Base-by-base conservation (phyloP, 2,888 invertebrate species). In the Dyspetes luteomarginatus region DNA sequence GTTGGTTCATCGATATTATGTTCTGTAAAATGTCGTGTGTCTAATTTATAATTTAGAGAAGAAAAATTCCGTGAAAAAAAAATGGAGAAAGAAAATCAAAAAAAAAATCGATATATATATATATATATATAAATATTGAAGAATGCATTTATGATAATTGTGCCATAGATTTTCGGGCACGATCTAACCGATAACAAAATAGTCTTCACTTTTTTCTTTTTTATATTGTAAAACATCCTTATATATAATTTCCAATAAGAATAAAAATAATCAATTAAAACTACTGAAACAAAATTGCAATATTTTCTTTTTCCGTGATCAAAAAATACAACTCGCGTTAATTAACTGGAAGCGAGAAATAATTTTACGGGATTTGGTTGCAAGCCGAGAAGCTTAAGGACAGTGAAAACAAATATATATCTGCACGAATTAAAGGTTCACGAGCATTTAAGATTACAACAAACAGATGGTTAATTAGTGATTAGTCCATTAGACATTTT, bases 81-180 rank as follows among this genome's bases (percentile, higher is more conserved):
- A 50, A 24, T 2, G 15, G 65, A 67, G 52, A 52, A 62, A 58
- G 43, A 60, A 58, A 58, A 58, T 74, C 55, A 56, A 78, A 30
- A 55, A 60, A 73, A 64, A 67, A 60, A 60, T 55, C 24, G n/a
- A n/a, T n/a, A n/a, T n/a, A n/a, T n/a, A n/a, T n/a, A n/a, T n/a
- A n/a, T n/a, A n/a, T n/a, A n/a, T n/a, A n/a, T n/a, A n/a, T n/a
- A n/a, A n/a, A n/a, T 41, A 50, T 45, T 28, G 65, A 48, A 65
- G 64, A 81, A 72, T 81, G 82, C 82, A 81, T 82, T 82, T 82
- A 82, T 81, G 62, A 48, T 72, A 69, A 52, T 80, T 68, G 78
- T 78, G 79, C 74, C 75, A 81, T 71, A 56, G 41, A 41, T 43
- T n/a, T 41, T 75, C 50, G 24, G 82, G 76, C 82, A 80, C 36